Evolutionary conservation across 2,113 vertebrate genomes (phyloP).

Genomic region (Tapirus terrestris): DNA sequence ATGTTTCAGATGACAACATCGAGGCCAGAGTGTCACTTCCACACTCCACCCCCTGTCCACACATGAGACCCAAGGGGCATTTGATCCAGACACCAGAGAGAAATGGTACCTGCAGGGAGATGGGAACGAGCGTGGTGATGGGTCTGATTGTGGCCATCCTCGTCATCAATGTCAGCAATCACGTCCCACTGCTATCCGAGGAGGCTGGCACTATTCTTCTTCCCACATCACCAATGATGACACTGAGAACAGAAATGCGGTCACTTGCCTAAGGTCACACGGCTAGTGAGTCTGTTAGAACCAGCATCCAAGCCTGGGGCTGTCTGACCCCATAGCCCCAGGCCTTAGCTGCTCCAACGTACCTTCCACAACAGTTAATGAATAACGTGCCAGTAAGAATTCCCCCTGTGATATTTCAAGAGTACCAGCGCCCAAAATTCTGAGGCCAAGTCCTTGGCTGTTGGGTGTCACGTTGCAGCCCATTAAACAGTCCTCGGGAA

Average conservation of each 20-base stretch:
- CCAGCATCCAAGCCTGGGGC: neutral
- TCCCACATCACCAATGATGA: no score
- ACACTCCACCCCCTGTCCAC: neutral
- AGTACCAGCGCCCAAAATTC: neutral
- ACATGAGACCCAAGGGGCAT: neutral
- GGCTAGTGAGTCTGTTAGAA: neutral
- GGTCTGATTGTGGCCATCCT: no score
- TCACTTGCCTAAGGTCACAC: neutral
- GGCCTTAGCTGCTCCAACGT: neutral
- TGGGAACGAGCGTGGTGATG: accelerated
- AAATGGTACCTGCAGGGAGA: no score
- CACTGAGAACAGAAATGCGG: neutral
- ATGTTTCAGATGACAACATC: neutral
- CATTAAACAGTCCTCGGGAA: neutral
- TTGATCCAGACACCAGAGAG: neutral
- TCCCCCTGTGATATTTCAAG: neutral
- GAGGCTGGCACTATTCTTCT: neutral
- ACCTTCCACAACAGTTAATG: neutral
- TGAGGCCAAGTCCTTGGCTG: neutral
- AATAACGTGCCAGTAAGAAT: neutral
- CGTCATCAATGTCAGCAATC: neutral
- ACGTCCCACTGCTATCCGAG: accelerated
- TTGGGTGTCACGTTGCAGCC: neutral
- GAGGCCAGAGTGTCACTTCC: neutral
- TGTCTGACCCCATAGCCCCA: neutral